These are phyloP conservation scores for Cyprinodon diabolis DNA, from an alignment of 2,797 vertebrate genomes.

Conservation along the genomic window DNA sequence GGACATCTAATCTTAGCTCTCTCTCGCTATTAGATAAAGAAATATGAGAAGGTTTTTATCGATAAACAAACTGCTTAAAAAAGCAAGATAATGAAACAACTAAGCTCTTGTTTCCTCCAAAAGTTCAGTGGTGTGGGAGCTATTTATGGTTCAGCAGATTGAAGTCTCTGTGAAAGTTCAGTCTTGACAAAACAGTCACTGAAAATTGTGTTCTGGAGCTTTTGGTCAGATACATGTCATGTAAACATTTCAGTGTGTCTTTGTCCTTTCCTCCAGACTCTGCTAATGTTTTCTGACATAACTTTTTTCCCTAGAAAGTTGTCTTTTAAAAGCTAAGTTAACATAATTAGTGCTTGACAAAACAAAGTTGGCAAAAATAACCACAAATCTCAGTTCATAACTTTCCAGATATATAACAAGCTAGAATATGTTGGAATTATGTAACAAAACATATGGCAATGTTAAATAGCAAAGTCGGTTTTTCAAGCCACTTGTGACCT, in stretches of 20 bases:
- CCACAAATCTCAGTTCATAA: not conserved
- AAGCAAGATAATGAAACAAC: not conserved
- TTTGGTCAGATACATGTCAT: not conserved
- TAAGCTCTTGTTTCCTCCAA: constrained; percentile 15
- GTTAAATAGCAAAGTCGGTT: not conserved
- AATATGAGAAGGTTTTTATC: constrained; percentile 25
- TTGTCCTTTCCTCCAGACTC: not conserved
- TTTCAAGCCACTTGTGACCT: not conserved
- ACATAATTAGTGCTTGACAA: not conserved
- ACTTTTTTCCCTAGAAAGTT: not conserved
- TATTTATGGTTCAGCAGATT: constrained; percentile 17
- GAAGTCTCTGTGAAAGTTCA: constrained; percentile 9
- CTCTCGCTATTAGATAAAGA: constrained; percentile 17
- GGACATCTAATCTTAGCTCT: constrained; percentile 29
- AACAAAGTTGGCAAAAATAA: not conserved
- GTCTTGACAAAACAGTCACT: not conserved
- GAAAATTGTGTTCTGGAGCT: not conserved
- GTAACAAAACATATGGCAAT: not conserved
- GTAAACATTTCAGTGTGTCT: not conserved
- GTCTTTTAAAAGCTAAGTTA: not conserved
- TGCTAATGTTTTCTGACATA: not conserved
- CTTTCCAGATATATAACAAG: not conserved
- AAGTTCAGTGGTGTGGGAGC: not conserved
- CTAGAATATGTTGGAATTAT: not conserved
- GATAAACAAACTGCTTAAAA: constrained; percentile 3